Conservation (phyloP, 1,140 invertebrate genomes). For the Copidosoma floridanum region DNA sequence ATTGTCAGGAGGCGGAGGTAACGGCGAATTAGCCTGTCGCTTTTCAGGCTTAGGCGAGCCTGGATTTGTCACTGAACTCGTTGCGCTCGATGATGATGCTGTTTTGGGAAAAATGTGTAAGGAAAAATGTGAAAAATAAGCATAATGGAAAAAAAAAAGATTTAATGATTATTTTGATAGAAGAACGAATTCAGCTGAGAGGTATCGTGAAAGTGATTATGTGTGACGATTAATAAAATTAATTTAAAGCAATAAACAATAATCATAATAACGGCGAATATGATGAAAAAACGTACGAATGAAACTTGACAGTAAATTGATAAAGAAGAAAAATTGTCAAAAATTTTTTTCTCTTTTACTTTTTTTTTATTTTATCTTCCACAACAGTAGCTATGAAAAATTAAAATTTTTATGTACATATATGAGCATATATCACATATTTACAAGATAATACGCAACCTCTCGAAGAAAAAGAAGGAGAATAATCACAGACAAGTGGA, state of each 20-base stretch:
- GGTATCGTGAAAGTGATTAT: no score
- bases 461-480: background rate
- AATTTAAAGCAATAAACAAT: background rate
- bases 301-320: background rate
- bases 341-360: no score
- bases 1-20: slow-evolving; percentile 70
- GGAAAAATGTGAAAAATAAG: slow-evolving; percentile 23
- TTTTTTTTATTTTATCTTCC: slow-evolving; percentile 10
- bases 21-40: slow-evolving; percentile 79
- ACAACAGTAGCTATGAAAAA: slow-evolving; percentile 15
- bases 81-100: slow-evolving; percentile 75
- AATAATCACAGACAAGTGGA: background rate
- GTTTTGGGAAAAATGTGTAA: slow-evolving; percentile 24
- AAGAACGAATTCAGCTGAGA: no score
- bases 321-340: background rate
- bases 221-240: no score
- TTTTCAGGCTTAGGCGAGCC: slow-evolving; percentile 83
- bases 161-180: no score
- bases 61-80: slow-evolving; percentile 70
- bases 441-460: slow-evolving; percentile 8
- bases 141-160: no score
- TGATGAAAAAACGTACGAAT: background rate
- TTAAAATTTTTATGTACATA: slow-evolving; percentile 7
- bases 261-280: background rate
- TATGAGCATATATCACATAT: background rate